These are phyloP conservation scores for Piscicola geometra DNA, from an alignment of 2,888 invertebrate species.

Conservation along the genomic window DNA sequence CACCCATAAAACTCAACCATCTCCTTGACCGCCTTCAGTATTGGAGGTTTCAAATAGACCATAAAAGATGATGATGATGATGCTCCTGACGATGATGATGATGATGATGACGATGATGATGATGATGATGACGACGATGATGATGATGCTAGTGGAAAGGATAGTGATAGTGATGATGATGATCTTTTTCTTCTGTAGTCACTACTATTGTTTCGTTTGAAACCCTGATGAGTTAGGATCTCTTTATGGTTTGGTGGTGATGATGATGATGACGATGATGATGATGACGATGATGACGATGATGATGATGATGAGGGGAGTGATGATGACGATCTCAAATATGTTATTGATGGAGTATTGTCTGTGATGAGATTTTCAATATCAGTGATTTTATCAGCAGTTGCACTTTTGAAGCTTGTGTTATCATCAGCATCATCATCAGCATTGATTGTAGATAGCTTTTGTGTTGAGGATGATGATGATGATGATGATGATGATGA, in stretches of 20 bases:
- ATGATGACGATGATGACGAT: conserved; percentile 37
- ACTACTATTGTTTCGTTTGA: too few relatives aligned
- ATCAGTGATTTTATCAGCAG: too few relatives aligned
- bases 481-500: conserved; percentile 29
- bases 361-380: conserved; percentile 33
- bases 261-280: conserved; percentile 38
- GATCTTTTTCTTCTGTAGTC: too few relatives aligned
- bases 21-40: not conserved
- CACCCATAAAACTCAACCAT: conserved; percentile 2
- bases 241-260: too few relatives aligned
- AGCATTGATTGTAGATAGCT: too few relatives aligned
- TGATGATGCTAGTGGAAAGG: not conserved
- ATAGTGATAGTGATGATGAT: conserved; percentile 25
- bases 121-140: not conserved
- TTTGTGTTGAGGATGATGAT: conserved; percentile 34
- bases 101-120: not conserved
- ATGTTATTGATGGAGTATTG: conserved; percentile 32
- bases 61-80: conserved; percentile 4
- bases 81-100: not conserved
- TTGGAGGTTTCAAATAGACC: not conserved
- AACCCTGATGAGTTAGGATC: too few relatives aligned
- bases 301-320: conserved; percentile 32
- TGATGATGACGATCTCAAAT: conserved; percentile 26
- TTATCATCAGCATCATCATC: too few relatives aligned
- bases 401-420: too few relatives aligned